Evolutionary conservation across 2,797 vertebrate genomes (phyloP).

Genomic region (Mus minutoides): DNA sequence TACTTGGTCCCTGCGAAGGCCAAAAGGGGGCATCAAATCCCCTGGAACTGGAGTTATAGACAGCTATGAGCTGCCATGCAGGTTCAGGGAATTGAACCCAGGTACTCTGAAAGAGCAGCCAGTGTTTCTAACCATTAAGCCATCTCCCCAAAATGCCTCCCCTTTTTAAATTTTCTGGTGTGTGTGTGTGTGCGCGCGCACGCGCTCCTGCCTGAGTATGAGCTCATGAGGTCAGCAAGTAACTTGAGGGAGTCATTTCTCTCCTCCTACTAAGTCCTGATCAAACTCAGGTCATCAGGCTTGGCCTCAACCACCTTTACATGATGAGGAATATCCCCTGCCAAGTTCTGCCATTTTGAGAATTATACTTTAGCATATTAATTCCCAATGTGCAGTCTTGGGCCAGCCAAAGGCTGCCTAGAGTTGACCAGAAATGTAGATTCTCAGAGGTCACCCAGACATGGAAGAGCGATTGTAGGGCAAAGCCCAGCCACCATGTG

Average conservation of each 20-base stretch:
- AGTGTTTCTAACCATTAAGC: background rate
- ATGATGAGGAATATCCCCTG: background rate
- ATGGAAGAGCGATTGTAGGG: background rate
- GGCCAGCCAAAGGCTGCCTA: background rate
- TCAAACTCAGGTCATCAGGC: background rate
- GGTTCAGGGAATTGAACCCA: background rate
- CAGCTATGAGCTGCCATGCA: background rate
- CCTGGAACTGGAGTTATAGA: background rate
- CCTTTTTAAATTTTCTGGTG: background rate
- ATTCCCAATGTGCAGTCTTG: background rate
- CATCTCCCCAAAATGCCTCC: background rate
- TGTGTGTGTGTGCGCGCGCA: no score
- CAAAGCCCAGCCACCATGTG: background rate
- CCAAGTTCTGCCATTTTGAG: background rate
- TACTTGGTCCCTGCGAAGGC: no score
- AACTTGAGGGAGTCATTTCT: background rate
- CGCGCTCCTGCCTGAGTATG: rapidly evolving
- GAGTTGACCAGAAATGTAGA: background rate
- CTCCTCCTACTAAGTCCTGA: background rate
- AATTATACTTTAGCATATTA: background rate
- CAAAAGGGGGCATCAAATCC: background rate
- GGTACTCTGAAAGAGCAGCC: background rate
- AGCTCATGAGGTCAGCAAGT: background rate
- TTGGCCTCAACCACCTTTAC: background rate
- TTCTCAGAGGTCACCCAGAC: background rate